These are phyloP conservation scores for Paracentrotus lividus DNA, from an alignment of 53 echinoderm and acorn worm genomes.

Conservation along the genomic window DNA sequence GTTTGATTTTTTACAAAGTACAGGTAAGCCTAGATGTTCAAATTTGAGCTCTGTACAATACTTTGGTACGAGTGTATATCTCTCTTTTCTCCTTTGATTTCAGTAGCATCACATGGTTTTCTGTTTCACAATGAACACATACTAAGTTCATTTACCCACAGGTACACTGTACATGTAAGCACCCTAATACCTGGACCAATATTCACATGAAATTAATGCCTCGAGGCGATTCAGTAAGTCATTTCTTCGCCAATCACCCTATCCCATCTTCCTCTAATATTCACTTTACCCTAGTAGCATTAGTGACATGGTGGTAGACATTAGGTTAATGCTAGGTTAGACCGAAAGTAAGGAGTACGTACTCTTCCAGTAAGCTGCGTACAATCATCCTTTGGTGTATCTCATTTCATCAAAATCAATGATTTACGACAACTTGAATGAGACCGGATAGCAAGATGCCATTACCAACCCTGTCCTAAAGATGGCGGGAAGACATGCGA, in stretches of 20 bases:
- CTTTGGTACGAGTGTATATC: neutral
- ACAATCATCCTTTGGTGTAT: constrained; percentile 39
- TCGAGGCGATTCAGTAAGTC: constrained; percentile 28
- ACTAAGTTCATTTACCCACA: constrained; percentile 17
- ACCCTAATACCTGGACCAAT: neutral
- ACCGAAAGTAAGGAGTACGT: constrained; percentile 32
- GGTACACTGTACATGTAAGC: constrained; percentile 5
- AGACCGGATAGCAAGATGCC: constrained; percentile 11
- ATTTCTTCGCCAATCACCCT: constrained; percentile 45
- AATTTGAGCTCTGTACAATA: too few relatives aligned
- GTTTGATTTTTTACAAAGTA: too few relatives aligned
- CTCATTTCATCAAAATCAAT: constrained; percentile 59
- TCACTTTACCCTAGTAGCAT: neutral
- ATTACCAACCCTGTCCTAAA: constrained; percentile 29
- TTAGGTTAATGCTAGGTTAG: constrained; percentile 61
- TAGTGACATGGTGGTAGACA: constrained; percentile 39
- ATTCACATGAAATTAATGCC: constrained; percentile 37
- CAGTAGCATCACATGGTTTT: neutral
- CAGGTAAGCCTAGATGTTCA: too few relatives aligned
- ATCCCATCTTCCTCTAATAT: neutral
- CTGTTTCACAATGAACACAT: neutral
- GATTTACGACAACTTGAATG: constrained; percentile 60
- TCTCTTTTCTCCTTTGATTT: neutral
- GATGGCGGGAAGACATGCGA: constrained; percentile 6
- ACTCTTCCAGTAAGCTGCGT: constrained; percentile 50